Percentiles rank a stretch among this genome's conserved stretches.
Conservation (phyloP, 2,888 invertebrate genomes). For the Dichetophora obliterata region DNA sequence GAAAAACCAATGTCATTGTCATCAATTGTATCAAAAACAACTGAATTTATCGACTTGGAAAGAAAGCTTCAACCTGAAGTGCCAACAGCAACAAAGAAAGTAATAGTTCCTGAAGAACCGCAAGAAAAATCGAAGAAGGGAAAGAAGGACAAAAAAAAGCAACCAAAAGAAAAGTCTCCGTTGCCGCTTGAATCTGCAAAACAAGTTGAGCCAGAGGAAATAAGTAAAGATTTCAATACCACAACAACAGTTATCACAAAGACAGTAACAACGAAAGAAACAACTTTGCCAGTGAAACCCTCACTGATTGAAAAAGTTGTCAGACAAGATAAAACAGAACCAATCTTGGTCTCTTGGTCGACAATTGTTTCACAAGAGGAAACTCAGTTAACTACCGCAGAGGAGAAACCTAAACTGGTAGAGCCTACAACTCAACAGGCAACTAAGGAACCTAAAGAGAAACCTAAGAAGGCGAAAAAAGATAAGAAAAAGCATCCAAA, state of each 20-base stretch:
- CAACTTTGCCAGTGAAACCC: too few species aligned
- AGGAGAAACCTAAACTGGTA: neutral
- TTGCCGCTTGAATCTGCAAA: neutral
- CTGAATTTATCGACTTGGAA: neutral
- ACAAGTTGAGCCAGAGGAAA: neutral
- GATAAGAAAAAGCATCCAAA: neutral
- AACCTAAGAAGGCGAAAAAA: neutral
- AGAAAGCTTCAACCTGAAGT: neutral
- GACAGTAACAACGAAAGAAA: too few species aligned
- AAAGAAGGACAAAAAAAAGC: neutral
- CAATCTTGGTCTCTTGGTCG: slow-evolving; percentile 6
- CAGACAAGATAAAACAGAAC: neutral
- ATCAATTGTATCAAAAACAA: neutral
- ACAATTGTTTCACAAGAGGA: slow-evolving; percentile 1
- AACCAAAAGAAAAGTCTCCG: neutral
- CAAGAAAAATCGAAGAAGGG: neutral
- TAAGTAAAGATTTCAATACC: neutral
- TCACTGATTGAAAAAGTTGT: too few species aligned
- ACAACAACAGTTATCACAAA: too few species aligned
- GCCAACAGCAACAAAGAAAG: too few species aligned
- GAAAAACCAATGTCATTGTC: neutral
- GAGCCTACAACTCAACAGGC: neutral
- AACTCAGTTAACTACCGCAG: neutral
- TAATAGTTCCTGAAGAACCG: too few species aligned
- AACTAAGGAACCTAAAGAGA: neutral